These are phyloP conservation scores for Calephelis perditalis DNA, from an alignment of 2,888 invertebrate species.

Conservation along the genomic window DNA sequence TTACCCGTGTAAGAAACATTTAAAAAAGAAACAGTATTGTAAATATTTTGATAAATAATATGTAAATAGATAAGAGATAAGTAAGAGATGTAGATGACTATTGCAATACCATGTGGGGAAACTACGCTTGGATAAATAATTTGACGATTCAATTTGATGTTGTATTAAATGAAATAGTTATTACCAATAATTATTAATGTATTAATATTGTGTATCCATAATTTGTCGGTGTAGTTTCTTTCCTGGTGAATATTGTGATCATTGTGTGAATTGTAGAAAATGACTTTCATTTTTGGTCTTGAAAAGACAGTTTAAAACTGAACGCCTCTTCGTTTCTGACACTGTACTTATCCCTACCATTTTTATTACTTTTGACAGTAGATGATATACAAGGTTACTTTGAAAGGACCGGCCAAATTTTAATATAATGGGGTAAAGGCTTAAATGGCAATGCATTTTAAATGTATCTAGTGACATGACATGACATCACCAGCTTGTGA, in stretches of 20 bases:
- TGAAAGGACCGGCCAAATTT: no score
- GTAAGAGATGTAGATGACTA: conserved; percentile 34
- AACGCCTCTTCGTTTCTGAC: no score
- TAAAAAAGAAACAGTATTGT: conserved; percentile 44
- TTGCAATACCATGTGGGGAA: conserved; percentile 73
- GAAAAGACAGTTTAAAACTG: no score
- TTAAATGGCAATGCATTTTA: no score
- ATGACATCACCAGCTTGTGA: no score
- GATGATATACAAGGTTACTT: no score
- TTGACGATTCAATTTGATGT: conserved; percentile 67
- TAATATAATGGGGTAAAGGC: no score
- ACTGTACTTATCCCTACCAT: no score
- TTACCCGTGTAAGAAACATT: conserved; percentile 5
- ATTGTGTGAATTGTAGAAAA: conserved; percentile 23
- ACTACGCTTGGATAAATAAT: conserved; percentile 74
- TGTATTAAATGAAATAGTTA: conserved; percentile 45
- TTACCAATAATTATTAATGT: conserved; percentile 7
- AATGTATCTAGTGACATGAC: no score
- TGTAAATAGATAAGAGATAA: conserved; percentile 15
- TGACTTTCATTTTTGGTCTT: neutral
- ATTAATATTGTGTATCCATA: conserved; percentile 30
- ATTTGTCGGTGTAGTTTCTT: conserved; percentile 71
- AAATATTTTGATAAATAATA: conserved; percentile 45
- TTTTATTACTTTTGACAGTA: no score
- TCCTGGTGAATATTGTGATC: conserved; percentile 49